Base-by-base conservation (phyloP, 1,140 invertebrate genomes). In the Sycobia sp. region DNA sequence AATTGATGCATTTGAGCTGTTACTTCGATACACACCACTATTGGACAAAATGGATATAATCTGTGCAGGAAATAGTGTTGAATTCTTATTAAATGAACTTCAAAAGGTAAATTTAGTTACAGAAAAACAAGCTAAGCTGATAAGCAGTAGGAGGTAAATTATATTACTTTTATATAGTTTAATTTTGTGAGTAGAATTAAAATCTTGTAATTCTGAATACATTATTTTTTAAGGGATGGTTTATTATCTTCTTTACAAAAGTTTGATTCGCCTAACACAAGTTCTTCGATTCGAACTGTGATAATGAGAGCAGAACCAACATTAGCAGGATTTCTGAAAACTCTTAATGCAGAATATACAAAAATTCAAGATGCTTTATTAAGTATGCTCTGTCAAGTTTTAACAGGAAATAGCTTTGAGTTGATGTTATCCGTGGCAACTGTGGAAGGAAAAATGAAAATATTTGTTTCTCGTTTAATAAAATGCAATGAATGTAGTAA, bases 401-500 rank as follows among this genome's bases (percentile, higher is more conserved):
- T 91, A 10, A 85, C 86, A 2, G 89, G 89, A 0, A 91, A 93
- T 71, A 95, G 89, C 76, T 90, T 95, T 70, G 92, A 95, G 71
- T 80, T 96, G 1, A 95, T 97, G 68, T 74, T 96, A 1, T 90
- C 93, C 1, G 94, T 95, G 4, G 94, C 94, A 10, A 91, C 93
- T 13, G 91, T 94, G 0, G 93, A 94, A 76, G 94, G 94, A 10
- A 91, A 93, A 74, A 77, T 97, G 14, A 91, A 92, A 73, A 89
- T 88, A 7, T 92, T 98, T 77, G 93, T 94, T 1, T 88, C 88
- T 18, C 90, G 93, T 72, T 79, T 98, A 8, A 93, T 97, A 50
- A 94, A 94, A 73, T 94, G 95, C 69, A 97, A 97, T 80, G 94
- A 97, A 79, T 91, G 89, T 75, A 93, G 91, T 20, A 90, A 94